Evolutionary conservation across 1,140 invertebrate genomes (phyloP), one percentile per base, ranked within the genome.

Genomic region (Trinorchestia longiramus): DNA sequence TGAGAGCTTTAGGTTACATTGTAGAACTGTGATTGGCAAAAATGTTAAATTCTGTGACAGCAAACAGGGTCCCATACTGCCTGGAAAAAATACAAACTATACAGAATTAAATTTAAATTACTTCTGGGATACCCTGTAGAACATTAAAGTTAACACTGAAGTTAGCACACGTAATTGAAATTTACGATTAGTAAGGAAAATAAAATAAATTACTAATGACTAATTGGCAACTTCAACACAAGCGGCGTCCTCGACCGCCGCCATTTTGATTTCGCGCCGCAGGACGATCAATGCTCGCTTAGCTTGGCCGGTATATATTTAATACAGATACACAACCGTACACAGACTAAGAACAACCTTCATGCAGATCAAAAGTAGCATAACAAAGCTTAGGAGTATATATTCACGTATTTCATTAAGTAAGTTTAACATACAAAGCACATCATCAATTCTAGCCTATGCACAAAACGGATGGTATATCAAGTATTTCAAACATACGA

Each of bases 211-310:
- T 94, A 45, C 92, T 94, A 94, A 94, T 94, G 4, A 45, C 92
- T 94, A 94, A 94, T 94, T 43, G 92, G 92, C 92, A 94, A 94
- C 92, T 94, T 94, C 44, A 45, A 94, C 92, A 94, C 92, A 94
- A 94, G 92, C 92, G 92, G 92, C 92, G 92, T 94, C 92, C 92
- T 45, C 92, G 44, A n/a, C 92, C 92, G 92, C 41, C 92, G 92
- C 92, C 92, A 94, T 94, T 94, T 94, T 94, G 92, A 94, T 47
- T 94, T 94, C 92, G 92, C 92, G 92, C 92, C 92, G 44, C 92
- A 94, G 43, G 44, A 47, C 92, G 92, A 94, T 94, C 92, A 45
- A 94, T 94, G 92, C 88, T 28, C 15, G 92, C 88, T 28, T 6
- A 42, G 92, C 92, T 44, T 94, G 92, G 43, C 92, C 92, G 92